phyloP scores from a whole-genome alignment of 1,140 invertebrate genomes.

The Microplitis mediator region DNA sequence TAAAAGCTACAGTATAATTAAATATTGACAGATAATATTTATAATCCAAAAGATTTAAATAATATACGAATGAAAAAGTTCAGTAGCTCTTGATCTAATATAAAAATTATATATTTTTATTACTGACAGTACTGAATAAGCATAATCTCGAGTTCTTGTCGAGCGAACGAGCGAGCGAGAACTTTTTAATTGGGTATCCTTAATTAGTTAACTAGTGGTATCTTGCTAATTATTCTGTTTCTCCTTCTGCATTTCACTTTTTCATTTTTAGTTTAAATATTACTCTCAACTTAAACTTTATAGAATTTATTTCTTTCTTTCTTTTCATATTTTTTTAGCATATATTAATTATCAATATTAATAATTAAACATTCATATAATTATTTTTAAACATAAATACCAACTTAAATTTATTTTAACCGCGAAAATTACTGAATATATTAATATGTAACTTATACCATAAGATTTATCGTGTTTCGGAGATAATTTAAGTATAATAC shows the following conservation, averaged over 20 bases:
- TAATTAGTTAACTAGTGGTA: conserved; percentile 60
- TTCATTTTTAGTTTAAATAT: background rate
- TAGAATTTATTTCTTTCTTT: background rate
- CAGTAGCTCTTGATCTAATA: background rate
- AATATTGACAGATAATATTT: too few species aligned
- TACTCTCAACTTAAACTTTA: background rate
- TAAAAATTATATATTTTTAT: background rate
- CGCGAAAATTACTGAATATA: too few species aligned
- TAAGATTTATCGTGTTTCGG: too few species aligned
- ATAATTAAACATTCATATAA: background rate
- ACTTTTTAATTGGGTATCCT: conserved; percentile 62
- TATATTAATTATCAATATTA: too few species aligned
- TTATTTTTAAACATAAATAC: background rate
- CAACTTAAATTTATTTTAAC: too few species aligned
- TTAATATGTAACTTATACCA: too few species aligned
- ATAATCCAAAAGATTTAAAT: background rate
- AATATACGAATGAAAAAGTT: background rate
- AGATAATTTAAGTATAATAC: too few species aligned
- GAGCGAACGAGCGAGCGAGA: conserved; percentile 45
- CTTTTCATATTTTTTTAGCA: background rate
- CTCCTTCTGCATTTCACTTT: conserved; percentile 27
- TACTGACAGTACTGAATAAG: conserved; percentile 7
- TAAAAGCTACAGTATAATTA: too few species aligned
- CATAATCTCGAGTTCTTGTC: conserved; percentile 12
- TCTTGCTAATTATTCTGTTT: conserved; percentile 60